A percentile compares a stretch with the other conserved stretches of the same genome.
These are phyloP conservation scores for Agrypnia vestita DNA, from an alignment of 1,140 invertebrate species.

Conservation along the genomic window DNA sequence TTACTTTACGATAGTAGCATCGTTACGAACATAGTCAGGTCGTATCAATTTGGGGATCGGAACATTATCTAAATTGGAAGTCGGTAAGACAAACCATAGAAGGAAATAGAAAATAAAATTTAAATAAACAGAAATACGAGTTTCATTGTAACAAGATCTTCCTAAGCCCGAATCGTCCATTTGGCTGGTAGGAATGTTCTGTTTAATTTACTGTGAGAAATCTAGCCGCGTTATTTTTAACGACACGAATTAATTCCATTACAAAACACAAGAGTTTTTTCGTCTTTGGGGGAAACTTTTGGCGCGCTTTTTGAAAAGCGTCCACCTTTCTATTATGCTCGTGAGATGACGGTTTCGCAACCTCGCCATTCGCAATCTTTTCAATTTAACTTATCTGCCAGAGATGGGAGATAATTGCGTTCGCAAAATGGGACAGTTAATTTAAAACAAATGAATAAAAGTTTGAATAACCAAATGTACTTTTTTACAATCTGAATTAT, in stretches of 20 bases:
- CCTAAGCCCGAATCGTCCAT: not conserved
- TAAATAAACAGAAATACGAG: slow-evolving; percentile 6
- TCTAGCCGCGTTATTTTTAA: slow-evolving; percentile 33
- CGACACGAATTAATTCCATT: slow-evolving; percentile 30
- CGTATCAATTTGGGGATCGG: too few species aligned
- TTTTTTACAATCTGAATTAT: slow-evolving; percentile 44
- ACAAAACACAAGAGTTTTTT: slow-evolving; percentile 29
- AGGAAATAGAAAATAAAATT: not conserved
- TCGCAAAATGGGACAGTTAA: slow-evolving; percentile 39
- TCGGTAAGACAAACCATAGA: too few species aligned
- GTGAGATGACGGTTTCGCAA: slow-evolving; percentile 19
- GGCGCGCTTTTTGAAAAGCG: not conserved
- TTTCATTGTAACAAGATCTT: not conserved
- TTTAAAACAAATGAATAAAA: slow-evolving; percentile 31
- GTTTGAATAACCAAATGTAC: slow-evolving; percentile 41
- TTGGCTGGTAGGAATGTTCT: not conserved
- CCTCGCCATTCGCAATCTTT: slow-evolving; percentile 30
- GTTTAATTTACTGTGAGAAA: slow-evolving; percentile 30
- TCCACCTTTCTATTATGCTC: slow-evolving; percentile 33
- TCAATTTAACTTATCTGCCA: slow-evolving; percentile 42
- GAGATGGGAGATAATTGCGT: slow-evolving; percentile 42
- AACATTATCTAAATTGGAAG: too few species aligned
- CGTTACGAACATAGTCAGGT: too few species aligned
- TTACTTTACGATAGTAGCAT: too few species aligned
- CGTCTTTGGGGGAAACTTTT: slow-evolving; percentile 9